These are phyloP conservation scores for Nemoura dubitans DNA, from an alignment of 2,888 invertebrate species.

Conservation along the genomic window DNA sequence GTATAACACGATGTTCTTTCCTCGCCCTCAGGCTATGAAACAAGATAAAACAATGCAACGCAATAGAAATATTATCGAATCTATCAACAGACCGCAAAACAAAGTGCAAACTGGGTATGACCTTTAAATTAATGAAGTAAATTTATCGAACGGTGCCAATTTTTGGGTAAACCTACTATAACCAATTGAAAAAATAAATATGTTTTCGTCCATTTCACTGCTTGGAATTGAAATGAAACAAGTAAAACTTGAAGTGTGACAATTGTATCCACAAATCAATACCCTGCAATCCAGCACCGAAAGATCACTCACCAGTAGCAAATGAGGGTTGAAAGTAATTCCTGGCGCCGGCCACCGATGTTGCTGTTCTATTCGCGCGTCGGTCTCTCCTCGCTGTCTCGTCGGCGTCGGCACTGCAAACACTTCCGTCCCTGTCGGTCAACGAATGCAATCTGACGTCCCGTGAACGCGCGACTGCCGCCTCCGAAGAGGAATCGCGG, in stretches of 20 bases:
- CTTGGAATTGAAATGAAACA: too few species aligned
- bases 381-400: not conserved
- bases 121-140: too few species aligned
- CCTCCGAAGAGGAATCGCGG: constrained; percentile 14
- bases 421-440: not conserved
- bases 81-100: too few species aligned
- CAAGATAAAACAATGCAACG: not conserved
- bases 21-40: not conserved
- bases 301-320: not conserved
- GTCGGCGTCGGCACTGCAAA: not conserved
- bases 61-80: not conserved
- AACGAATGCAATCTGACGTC: not conserved
- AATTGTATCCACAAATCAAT: too few species aligned
- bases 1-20: not conserved
- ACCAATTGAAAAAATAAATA: too few species aligned
- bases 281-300: not conserved
- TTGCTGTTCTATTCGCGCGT: not conserved
- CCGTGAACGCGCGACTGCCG: not conserved
- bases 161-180: too few species aligned
- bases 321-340: not conserved
- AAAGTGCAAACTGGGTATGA: too few species aligned
- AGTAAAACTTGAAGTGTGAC: too few species aligned
- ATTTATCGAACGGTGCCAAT: too few species aligned
- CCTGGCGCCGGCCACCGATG: too few species aligned
- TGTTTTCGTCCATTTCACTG: too few species aligned